Evolutionary conservation across 2,888 invertebrate species (phyloP).

Genomic region (Drosophila melanocephala): DNA sequence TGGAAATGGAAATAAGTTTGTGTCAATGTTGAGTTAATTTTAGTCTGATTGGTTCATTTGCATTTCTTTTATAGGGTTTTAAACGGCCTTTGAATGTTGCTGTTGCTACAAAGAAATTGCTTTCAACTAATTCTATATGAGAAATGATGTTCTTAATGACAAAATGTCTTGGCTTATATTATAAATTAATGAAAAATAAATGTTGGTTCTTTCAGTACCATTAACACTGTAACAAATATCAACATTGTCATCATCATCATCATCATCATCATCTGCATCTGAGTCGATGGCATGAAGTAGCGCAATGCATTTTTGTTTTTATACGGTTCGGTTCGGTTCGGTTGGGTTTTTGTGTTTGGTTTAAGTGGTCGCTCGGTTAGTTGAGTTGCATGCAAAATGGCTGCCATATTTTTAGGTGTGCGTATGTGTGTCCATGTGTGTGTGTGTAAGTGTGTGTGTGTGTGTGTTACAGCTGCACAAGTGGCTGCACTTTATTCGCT

Average conservation of each 20-base stretch:
- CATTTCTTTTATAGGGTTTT: not conserved
- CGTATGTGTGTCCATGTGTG: not conserved
- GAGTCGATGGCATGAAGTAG: slow-evolving; percentile 54
- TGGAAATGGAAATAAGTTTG: not conserved
- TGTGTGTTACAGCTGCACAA: slow-evolving; percentile 46
- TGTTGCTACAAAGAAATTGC: not conserved
- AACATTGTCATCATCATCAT: slow-evolving; percentile 4
- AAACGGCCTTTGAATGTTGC: not conserved
- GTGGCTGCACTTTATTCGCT: slow-evolving; percentile 68
- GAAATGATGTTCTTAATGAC: not conserved
- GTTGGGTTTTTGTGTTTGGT: slow-evolving; percentile 31
- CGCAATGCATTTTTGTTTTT: slow-evolving; percentile 29
- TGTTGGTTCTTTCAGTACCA: not conserved
- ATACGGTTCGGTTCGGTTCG: slow-evolving; percentile 30
- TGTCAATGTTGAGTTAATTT: not conserved
- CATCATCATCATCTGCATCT: slow-evolving; percentile 8
- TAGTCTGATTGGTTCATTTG: not conserved
- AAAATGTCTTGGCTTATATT: too few relatives aligned
- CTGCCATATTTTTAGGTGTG: slow-evolving; percentile 13
- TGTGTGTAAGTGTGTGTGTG: slow-evolving; percentile 24
- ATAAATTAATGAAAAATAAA: not conserved
- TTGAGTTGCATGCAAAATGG: slow-evolving; percentile 62
- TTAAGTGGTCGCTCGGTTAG: slow-evolving; percentile 67
- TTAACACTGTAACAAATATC: slow-evolving; percentile 9
- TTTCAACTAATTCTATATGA: too few relatives aligned